These are phyloP conservation scores for Caenorhabditis afra DNA, from an alignment of 2,888 invertebrate species.

Conservation along the genomic window DNA sequence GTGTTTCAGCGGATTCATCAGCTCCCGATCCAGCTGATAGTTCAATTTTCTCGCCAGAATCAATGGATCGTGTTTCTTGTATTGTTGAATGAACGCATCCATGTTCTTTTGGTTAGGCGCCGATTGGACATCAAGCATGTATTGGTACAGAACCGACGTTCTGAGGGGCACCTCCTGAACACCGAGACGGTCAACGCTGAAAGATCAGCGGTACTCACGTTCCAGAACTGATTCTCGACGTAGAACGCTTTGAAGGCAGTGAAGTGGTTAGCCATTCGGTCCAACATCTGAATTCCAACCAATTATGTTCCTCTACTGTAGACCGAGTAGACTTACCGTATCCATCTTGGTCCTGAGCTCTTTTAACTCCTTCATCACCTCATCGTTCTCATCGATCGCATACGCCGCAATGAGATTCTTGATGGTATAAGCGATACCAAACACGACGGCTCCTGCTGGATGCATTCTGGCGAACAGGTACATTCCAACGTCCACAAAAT, in stretches of 20 bases:
- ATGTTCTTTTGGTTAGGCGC: background rate
- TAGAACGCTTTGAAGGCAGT: background rate
- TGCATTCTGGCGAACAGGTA: background rate
- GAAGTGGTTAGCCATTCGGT: background rate
- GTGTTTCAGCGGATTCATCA: background rate
- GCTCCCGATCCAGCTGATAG: background rate
- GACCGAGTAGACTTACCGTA: no score
- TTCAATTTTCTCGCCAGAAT: background rate
- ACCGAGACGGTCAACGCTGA: no score
- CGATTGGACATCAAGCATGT: background rate
- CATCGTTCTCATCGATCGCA: background rate
- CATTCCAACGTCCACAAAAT: background rate
- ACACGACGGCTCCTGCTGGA: background rate
- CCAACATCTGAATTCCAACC: background rate
- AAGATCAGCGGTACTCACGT: no score
- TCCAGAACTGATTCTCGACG: background rate
- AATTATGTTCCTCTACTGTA: no score
- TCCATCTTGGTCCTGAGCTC: background rate
- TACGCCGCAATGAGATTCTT: background rate
- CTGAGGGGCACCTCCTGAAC: background rate
- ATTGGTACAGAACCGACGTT: background rate
- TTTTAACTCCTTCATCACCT: background rate
- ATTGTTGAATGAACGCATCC: background rate
- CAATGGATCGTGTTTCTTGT: background rate
- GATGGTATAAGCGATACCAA: background rate